Evolutionary conservation across 2,888 invertebrate species (phyloP).

Genomic region (Lacanobia wlatinum): DNA sequence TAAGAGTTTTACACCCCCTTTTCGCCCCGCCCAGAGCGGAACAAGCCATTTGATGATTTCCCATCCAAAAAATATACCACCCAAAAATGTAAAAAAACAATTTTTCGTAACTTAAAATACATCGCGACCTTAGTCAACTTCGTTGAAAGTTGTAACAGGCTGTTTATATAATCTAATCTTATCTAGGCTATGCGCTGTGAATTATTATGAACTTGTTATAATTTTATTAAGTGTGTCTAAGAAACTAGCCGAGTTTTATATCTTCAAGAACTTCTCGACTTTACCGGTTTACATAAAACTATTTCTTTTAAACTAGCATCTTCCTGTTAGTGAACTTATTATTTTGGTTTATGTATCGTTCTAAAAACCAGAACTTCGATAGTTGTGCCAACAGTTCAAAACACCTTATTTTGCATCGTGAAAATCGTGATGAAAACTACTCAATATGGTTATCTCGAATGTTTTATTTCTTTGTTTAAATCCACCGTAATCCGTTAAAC

Average conservation of each 20-base stretch:
- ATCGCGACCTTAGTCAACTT: neutral
- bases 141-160: neutral
- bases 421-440: slow-evolving; percentile 19
- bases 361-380: slow-evolving; percentile 23
- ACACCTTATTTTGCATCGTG: slow-evolving; percentile 1
- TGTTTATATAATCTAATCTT: neutral
- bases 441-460: slow-evolving; percentile 28
- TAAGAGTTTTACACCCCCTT: too few species aligned
- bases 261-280: slow-evolving; percentile 37
- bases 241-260: slow-evolving; percentile 37
- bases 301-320: slow-evolving; percentile 34
- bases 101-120: neutral
- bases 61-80: too few species aligned
- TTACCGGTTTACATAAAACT: slow-evolving; percentile 26
- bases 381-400: slow-evolving; percentile 5
- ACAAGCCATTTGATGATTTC: too few species aligned
- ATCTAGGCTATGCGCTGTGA: neutral
- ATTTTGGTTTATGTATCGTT: slow-evolving; percentile 39
- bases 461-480: slow-evolving; percentile 27
- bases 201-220: slow-evolving; percentile 17
- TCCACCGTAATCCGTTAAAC: slow-evolving; percentile 16
- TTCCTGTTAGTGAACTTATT: slow-evolving; percentile 40
- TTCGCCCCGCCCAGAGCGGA: too few species aligned
- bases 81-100: too few species aligned
- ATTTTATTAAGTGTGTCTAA: slow-evolving; percentile 14